Evolutionary conservation across 2,888 invertebrate species (phyloP), one percentile per base, ranked within the genome.

Genomic region (Iphiclides podalirius): DNA sequence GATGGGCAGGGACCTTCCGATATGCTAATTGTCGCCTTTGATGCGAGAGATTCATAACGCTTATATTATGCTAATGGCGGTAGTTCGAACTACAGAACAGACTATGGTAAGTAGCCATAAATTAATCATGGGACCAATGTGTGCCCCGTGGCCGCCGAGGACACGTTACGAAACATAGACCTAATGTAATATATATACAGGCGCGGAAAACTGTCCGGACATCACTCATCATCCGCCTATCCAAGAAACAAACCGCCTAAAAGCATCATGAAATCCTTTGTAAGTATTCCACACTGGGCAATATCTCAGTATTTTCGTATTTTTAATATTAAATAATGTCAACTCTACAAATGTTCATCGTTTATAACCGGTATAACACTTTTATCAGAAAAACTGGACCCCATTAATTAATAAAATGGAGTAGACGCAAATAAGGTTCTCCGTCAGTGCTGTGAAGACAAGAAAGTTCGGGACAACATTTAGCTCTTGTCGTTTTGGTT

Each of bases 241-340:
- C 15, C 17, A 23, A n/a, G 47, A 11, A 47, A 31, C 35, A 15
- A 23, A 33, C 9, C 28, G 14, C 14, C 31, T 48, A 42, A 34
- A 36, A 28, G 43, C 69, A 57, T 51, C 54, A 77, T 77, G 77
- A 75, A 68, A 54, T 57, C 63, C 57, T 65, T 72, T 50, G 77
- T 77, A 50, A 77, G 77, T 77, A 64, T 37, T 11, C 23, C 26
- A 35, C 7, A 31, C 20, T 9, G 8, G 6, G 33, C 9, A 13
- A 14, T 53, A 20, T 6, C 4, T 26, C 26, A 26, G 2, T 26
- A 8, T 26, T 4, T 26, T 1, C 8, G 1, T 2, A 26, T 8
- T 26, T 26, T n/a, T n/a, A n/a, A n/a, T n/a, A n/a, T n/a, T n/a
- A n/a, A n/a, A n/a, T n/a, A n/a, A n/a, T n/a, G n/a, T n/a, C n/a